Evolutionary conservation across 2,113 vertebrate species (phyloP).

Genomic region (Odontesthes bonariensis): DNA sequence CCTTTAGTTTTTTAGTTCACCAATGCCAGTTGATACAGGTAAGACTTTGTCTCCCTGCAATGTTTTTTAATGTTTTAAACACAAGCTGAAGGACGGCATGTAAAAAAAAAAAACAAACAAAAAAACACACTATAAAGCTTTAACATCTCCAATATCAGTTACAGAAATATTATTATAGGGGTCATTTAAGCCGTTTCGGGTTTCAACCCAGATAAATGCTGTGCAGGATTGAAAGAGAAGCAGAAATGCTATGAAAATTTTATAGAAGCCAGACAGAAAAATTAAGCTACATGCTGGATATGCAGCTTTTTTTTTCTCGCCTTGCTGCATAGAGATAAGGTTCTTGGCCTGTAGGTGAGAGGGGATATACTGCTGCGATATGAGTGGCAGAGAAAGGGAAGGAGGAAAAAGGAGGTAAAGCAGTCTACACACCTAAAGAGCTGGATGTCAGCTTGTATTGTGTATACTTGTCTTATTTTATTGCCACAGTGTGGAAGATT

Average conservation of each 20-base stretch:
- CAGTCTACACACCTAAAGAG: background rate
- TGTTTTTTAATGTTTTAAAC: no score
- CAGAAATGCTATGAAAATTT: background rate
- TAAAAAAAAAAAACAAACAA: no score
- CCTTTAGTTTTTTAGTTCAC: no score
- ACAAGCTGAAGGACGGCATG: no score
- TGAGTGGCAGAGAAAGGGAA: background rate
- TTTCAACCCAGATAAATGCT: no score
- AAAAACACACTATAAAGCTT: no score
- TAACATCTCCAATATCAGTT: no score
- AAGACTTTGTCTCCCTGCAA: no score
- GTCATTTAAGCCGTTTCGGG: no score
- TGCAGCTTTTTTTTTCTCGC: no score
- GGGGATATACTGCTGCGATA: background rate
- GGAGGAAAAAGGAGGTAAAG: background rate
- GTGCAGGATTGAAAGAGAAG: background rate
- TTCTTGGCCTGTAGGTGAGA: background rate
- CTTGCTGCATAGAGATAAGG: background rate
- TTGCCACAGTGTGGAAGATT: slow-evolving; percentile 28
- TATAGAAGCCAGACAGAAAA: background rate
- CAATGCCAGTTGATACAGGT: no score
- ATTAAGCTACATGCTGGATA: background rate
- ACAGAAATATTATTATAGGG: no score
- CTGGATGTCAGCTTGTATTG: slow-evolving; percentile 14
- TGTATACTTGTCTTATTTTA: slow-evolving; percentile 23